These are phyloP conservation scores for Cydia fagiglandana DNA, from an alignment of 1,140 invertebrate species.

Conservation along the genomic window DNA sequence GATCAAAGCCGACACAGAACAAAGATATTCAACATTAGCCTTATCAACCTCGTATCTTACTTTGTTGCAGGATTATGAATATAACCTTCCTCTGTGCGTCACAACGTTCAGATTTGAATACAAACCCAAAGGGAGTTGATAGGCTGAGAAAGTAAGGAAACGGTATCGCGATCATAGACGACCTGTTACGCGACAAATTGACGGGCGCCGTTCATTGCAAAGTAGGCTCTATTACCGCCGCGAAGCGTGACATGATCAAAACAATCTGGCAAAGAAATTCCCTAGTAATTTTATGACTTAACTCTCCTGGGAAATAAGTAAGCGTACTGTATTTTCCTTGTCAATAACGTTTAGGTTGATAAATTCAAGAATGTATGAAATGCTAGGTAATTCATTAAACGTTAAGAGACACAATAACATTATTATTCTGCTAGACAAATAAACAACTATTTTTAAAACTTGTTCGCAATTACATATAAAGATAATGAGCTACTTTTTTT, in stretches of 20 bases:
- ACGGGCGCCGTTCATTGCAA: neutral
- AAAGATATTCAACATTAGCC: conserved; percentile 11
- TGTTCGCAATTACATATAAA: neutral
- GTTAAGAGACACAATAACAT: neutral
- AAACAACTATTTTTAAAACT: neutral
- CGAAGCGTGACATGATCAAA: neutral
- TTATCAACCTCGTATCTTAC: neutral
- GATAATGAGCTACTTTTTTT: neutral
- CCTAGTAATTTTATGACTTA: neutral
- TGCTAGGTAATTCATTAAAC: neutral
- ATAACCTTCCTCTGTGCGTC: neutral
- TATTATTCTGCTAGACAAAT: neutral
- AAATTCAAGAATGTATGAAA: neutral
- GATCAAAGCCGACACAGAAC: conserved; percentile 38
- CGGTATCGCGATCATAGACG: conserved; percentile 26
- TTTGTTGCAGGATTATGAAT: neutral
- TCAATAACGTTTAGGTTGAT: conserved; percentile 1
- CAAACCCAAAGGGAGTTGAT: neutral
- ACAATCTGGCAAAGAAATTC: conserved; percentile 1
- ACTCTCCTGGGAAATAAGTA: conserved; percentile 18
- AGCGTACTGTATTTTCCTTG: neutral
- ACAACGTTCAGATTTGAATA: conserved; percentile 1
- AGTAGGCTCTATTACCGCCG: conserved; percentile 7
- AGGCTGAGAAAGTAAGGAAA: neutral
- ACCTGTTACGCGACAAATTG: conserved; percentile 27